Evolutionary conservation across 2,113 vertebrate species (phyloP), one percentile per base, ranked within the genome.

Genomic region (Pogonocichla stellata): DNA sequence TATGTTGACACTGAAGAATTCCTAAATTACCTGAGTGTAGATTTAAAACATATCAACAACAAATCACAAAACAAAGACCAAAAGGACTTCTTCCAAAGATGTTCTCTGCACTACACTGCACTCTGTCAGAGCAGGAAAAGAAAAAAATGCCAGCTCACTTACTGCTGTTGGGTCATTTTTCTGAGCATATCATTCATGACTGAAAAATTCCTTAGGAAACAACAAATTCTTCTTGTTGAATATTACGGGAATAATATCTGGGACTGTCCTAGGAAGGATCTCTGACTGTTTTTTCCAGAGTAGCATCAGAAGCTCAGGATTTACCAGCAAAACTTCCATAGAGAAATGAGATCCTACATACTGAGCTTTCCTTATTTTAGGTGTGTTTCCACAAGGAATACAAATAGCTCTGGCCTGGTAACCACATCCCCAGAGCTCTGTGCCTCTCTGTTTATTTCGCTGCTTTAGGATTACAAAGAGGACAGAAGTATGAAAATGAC

Each of bases 381-480:
- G 56, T 96, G 51, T 23, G 25, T 95, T 97, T 96, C 92, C 67
- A 80, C 40, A 50, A 74, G 67, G 57, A 96, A 36, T 12, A 7
- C 65, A 91, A 74, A 71, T 53, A 92, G n/a, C 38, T 95, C 92
- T 92, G 91, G 91, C 92, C 86, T 86, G 67, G 93, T 79, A 88
- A 96, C 93, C 79, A 17, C 94, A 66, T 43, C 79, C 51, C 74
- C 1, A 24, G 81, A 80, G 66, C 71, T 16, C 25, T 40, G 67
- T 73, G 87, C 89, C n/a, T 78, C 65, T 87, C 89, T 66, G 42
- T 94, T 93, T 96, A 45, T 92, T 97, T 96, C 81, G 64, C 91
- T 95, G 71, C 19, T 85, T 96, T 70, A 75, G 62, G 80, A 75
- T 94, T 92, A 93, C 91, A 90, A 83, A 96, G 87, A 92, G 51